phyloP scores from a whole-genome alignment of 2,888 invertebrate genomes.

The Parnassius glacialis region DNA sequence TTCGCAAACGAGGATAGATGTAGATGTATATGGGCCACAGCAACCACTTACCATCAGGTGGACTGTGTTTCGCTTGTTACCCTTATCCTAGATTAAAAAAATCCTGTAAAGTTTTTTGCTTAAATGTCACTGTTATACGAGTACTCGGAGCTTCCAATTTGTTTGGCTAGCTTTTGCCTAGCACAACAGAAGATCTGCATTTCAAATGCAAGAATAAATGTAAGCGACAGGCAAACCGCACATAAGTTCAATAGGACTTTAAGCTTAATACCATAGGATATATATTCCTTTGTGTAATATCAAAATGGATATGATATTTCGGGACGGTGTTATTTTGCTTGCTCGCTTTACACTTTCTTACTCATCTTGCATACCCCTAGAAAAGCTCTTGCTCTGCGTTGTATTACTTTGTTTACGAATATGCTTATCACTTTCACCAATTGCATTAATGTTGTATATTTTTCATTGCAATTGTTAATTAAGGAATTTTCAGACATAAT shows the following conservation, averaged over 20 bases:
- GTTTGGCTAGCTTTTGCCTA: slow-evolving; percentile 74
- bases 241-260: slow-evolving; percentile 10
- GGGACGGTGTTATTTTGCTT: slow-evolving; percentile 14
- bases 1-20: no score
- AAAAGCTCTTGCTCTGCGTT: slow-evolving; percentile 14
- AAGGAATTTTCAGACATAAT: no score
- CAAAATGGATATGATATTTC: slow-evolving; percentile 17
- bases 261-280: background rate
- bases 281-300: background rate
- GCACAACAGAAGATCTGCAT: slow-evolving; percentile 71
- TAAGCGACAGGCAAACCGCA: slow-evolving; percentile 30
- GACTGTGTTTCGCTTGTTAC: no score
- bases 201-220: slow-evolving; percentile 62
- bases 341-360: slow-evolving; percentile 24
- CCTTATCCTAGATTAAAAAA: no score
- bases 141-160: slow-evolving; percentile 52
- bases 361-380: slow-evolving; percentile 20
- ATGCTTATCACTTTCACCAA: slow-evolving; percentile 2
- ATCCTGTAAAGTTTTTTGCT: slow-evolving; percentile 13
- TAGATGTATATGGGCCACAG: no score
- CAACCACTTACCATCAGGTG: no score
- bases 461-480: no score
- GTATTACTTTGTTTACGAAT: slow-evolving; percentile 15
- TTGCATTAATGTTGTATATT: no score
- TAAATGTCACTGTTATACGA: slow-evolving; percentile 46